These are phyloP conservation scores for Chiloscyllium punctatum DNA, from an alignment of 2,797 vertebrate species.

Conservation along the genomic window DNA sequence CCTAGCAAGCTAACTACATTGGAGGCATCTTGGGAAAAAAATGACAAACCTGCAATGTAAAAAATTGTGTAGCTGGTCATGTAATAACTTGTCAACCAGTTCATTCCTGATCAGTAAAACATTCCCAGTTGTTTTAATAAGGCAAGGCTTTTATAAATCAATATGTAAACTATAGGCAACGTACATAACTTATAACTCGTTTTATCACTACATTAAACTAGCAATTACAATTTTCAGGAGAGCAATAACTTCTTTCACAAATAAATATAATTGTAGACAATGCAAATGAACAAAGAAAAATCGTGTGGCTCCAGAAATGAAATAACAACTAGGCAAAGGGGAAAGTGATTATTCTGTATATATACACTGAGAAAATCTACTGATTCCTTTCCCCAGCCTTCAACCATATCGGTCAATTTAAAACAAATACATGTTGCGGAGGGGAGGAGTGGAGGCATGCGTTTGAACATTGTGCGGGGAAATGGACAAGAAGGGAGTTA, in stretches of 20 bases:
- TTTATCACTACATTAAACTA: neutral
- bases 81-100: neutral
- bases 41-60: neutral
- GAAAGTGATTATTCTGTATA: neutral
- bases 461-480: neutral
- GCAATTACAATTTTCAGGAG: neutral
- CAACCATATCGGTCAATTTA: neutral
- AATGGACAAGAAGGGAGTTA: neutral
- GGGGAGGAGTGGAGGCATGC: neutral
- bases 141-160: neutral
- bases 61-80: neutral
- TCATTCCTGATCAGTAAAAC: conserved; percentile 8
- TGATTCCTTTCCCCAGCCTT: too few relatives aligned
- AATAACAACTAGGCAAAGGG: neutral
- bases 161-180: neutral
- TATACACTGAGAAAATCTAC: neutral
- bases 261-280: neutral
- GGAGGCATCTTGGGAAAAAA: neutral
- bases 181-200: neutral
- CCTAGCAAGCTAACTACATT: neutral
- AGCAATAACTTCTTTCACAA: neutral
- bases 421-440: neutral
- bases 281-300: neutral
- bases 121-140: neutral
- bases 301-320: neutral